Evolutionary conservation across 2,113 vertebrate genomes (phyloP).

Genomic region (Coracopsis vasa): DNA sequence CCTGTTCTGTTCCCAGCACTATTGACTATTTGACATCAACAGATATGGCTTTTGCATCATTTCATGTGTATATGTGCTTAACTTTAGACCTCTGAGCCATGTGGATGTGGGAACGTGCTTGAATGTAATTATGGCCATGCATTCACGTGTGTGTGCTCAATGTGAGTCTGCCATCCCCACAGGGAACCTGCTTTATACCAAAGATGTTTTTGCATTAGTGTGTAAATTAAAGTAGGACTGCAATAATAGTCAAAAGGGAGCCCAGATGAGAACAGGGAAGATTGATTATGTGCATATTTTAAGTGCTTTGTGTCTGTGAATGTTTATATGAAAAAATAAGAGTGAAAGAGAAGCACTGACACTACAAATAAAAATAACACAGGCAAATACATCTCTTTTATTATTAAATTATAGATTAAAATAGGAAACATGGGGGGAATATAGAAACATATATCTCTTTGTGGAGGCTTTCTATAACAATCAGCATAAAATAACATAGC

Average conservation of each 20-base stretch:
- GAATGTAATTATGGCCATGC: background rate
- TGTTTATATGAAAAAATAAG: constrained; percentile 36
- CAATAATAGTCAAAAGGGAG: constrained; percentile 18
- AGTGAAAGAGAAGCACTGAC: background rate
- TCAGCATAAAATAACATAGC: constrained; percentile 61
- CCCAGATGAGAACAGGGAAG: constrained; percentile 9
- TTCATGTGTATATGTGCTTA: accelerated
- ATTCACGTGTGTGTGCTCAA: background rate
- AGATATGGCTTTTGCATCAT: background rate
- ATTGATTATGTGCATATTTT: constrained; percentile 65
- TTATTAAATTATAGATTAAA: constrained; percentile 72
- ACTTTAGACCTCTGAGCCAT: accelerated
- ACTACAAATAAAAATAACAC: constrained; percentile 53
- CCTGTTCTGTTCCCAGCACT: background rate
- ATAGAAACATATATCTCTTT: constrained; percentile 51
- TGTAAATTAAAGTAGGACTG: constrained; percentile 36
- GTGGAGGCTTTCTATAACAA: constrained; percentile 57
- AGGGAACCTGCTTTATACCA: background rate
- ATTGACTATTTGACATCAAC: accelerated
- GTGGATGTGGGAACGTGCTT: background rate
- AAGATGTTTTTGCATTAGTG: background rate
- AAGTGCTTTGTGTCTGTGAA: constrained; percentile 44
- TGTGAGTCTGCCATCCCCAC: background rate
- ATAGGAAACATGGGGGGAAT: background rate
- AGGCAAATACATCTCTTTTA: constrained; percentile 57